Conservation (phyloP, 2,888 invertebrate genomes). For the Erpobdella octoculata region DNA sequence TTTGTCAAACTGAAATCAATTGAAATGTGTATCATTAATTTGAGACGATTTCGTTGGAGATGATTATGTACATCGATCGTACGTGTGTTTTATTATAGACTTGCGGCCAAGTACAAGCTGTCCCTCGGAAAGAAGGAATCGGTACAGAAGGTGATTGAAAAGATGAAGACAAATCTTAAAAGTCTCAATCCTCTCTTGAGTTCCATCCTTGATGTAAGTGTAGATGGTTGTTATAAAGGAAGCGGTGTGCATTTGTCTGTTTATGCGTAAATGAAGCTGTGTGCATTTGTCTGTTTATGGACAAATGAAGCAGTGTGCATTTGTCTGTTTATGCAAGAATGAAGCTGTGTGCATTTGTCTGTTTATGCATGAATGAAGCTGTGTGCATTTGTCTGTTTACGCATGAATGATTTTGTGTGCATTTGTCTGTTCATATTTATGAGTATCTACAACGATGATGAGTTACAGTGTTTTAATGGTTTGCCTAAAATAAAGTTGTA, state of each 20-base stretch:
- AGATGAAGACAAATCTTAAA: constrained; percentile 68
- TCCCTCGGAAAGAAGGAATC: constrained; percentile 69
- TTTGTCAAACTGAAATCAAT: too few species aligned
- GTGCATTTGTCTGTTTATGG: not conserved
- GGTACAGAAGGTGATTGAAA: constrained; percentile 67
- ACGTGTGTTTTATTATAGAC: constrained; percentile 41
- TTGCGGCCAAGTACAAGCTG: constrained; percentile 69
- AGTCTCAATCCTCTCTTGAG: constrained; percentile 72
- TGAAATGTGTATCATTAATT: too few species aligned
- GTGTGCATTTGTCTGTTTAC: not conserved
- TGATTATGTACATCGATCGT: not conserved
- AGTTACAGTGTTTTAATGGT: too few species aligned
- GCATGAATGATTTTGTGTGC: not conserved
- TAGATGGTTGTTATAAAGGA: too few species aligned
- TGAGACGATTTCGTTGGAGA: not conserved
- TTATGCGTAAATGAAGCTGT: not conserved
- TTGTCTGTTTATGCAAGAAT: not conserved
- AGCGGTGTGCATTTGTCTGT: not conserved
- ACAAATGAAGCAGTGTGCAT: not conserved
- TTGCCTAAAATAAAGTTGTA: too few species aligned
- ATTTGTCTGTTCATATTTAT: not conserved
- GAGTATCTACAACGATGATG: too few species aligned
- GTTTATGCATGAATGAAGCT: not conserved
- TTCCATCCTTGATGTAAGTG: constrained; percentile 60
- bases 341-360: not conserved